Conservation (phyloP, 2,888 invertebrate species). For the Ophraella communa region DNA sequence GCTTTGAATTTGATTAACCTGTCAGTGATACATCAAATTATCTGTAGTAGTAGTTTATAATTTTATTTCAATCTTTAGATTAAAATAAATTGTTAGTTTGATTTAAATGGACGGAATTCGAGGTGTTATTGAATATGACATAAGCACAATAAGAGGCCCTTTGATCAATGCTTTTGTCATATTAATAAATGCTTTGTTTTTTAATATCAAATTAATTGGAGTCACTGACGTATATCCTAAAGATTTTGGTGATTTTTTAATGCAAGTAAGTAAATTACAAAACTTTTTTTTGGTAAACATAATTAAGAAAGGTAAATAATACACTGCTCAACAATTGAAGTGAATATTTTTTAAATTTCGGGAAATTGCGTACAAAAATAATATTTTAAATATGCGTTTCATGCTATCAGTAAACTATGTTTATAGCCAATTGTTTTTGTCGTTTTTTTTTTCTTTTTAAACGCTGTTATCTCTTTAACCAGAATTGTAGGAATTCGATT, state of each 20-base stretch:
- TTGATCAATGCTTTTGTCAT: constrained; percentile 46
- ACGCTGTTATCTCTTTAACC: no score
- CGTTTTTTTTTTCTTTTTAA: no score
- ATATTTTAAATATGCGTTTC: no score
- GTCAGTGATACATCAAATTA: constrained; percentile 15
- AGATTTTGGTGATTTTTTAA: constrained; percentile 41
- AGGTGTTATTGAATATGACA: constrained; percentile 41
- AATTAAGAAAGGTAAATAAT: no score
- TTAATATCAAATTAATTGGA: constrained; percentile 44
- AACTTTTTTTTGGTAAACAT: no score
- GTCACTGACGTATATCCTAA: constrained; percentile 43
- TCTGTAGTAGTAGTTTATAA: constrained; percentile 1
- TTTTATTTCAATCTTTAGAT: neutral
- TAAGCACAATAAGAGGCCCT: constrained; percentile 42
- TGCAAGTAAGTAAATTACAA: constrained; percentile 39
- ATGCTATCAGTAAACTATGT: no score
- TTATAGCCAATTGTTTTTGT: no score
- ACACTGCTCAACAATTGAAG: no score
- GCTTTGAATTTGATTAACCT: neutral
- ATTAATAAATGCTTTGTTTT: constrained; percentile 47
- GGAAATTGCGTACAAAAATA: no score
- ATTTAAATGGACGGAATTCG: constrained; percentile 24
- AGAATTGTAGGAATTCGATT: no score
- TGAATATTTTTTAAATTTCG: no score
- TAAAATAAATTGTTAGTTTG: constrained; percentile 13